phyloP scores from a whole-genome alignment of 2,113 vertebrate genomes.

The Nannobrachium achirus region DNA sequence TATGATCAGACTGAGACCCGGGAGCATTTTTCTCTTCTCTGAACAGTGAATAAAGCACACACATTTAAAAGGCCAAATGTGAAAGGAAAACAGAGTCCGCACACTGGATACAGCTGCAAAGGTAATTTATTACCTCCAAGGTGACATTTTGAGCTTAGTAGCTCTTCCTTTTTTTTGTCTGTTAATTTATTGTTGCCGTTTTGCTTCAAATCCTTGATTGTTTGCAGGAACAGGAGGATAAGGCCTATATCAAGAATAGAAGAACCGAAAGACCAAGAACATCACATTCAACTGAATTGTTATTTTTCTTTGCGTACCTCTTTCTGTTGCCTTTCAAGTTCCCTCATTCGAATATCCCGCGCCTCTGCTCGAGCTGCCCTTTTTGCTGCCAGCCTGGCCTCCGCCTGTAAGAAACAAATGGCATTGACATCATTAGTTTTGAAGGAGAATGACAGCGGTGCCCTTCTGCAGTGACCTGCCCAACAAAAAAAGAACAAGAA shows the following conservation, averaged over 20 bases:
- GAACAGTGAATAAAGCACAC: too few relatives aligned
- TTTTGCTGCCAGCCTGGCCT: constrained; percentile 96
- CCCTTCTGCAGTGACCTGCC: constrained; percentile 14
- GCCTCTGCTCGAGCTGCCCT: constrained; percentile 96
- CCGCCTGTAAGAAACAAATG: constrained; percentile 82
- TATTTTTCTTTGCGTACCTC: constrained; percentile 82
- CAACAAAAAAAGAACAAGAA: constrained; percentile 4
- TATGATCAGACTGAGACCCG: too few relatives aligned
- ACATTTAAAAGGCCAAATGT: too few relatives aligned
- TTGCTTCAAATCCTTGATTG: not conserved
- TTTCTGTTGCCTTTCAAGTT: constrained; percentile 95
- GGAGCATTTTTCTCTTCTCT: too few relatives aligned
- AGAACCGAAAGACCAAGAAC: too few relatives aligned
- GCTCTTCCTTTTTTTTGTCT: too few relatives aligned
- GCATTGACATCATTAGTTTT: constrained; percentile 53
- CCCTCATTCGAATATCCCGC: constrained; percentile 96
- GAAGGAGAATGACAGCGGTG: constrained; percentile 20
- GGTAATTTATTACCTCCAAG: too few relatives aligned
- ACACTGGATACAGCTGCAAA: too few relatives aligned
- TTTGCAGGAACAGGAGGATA: too few relatives aligned
- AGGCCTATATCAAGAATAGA: too few relatives aligned
- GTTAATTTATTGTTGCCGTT: not conserved
- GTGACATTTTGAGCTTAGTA: too few relatives aligned
- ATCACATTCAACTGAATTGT: not conserved
- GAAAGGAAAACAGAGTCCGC: too few relatives aligned